These are phyloP conservation scores for Anthoscopus minutus DNA, from an alignment of 2,113 vertebrate species.

Conservation along the genomic window DNA sequence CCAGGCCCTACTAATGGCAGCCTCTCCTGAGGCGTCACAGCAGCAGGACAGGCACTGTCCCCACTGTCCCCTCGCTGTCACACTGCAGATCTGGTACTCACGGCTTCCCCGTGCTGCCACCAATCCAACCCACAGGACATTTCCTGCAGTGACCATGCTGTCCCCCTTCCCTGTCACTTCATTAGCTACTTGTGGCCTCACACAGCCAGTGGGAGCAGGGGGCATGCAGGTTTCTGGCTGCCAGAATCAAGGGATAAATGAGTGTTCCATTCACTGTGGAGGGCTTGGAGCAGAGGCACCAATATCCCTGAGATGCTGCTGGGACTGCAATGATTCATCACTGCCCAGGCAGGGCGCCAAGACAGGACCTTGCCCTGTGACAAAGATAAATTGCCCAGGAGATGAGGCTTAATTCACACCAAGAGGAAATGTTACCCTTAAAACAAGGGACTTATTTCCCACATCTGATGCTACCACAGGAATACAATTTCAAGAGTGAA, in stretches of 20 bases:
- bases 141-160: not conserved
- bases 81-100: not conserved
- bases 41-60: not conserved
- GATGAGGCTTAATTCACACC: not conserved
- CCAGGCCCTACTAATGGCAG: not conserved
- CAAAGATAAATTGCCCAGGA: not conserved
- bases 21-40: not conserved
- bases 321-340: not conserved
- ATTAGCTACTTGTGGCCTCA: not conserved
- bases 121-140: not conserved
- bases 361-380: not conserved
- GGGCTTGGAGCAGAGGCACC: not conserved
- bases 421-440: not conserved
- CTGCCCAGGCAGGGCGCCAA: not conserved
- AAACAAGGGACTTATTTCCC: not conserved
- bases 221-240: not conserved
- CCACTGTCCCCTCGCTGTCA: not conserved
- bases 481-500: not conserved
- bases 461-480: not conserved
- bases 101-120: not conserved
- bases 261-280: not conserved
- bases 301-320: not conserved
- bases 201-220: not conserved
- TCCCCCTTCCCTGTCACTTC: not conserved
- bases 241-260: not conserved